Percentiles rank a stretch among this genome's conserved stretches.
Evolutionary conservation across 2,797 vertebrate genomes (phyloP).

Genomic region (Acrossocheilus fasciatus): DNA sequence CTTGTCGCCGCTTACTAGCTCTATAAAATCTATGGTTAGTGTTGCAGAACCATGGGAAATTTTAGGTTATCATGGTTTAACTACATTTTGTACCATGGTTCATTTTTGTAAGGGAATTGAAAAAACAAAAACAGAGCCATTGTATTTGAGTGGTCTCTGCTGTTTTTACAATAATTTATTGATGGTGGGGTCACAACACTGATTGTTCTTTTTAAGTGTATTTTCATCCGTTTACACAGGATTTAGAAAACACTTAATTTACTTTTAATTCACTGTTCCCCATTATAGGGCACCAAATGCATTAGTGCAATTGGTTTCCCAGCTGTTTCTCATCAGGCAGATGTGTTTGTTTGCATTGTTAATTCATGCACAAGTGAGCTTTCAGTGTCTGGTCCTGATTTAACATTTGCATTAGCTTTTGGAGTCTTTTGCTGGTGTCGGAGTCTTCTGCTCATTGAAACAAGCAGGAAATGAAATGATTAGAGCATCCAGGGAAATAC

Average conservation of each 20-base stretch:
- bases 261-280: constrained; percentile 16
- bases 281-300: constrained; percentile 15
- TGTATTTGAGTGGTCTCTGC: neutral
- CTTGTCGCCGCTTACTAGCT: neutral
- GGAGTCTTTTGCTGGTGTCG: constrained; percentile 16
- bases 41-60: neutral
- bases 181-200: neutral
- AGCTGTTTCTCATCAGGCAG: constrained; percentile 46
- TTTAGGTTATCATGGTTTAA: neutral
- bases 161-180: constrained; percentile 5
- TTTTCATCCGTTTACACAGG: neutral
- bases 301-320: constrained; percentile 31
- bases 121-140: neutral
- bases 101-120: neutral
- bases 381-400: constrained; percentile 16
- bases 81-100: neutral
- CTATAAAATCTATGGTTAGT: neutral
- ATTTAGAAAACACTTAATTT: constrained; percentile 14
- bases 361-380: constrained; percentile 27
- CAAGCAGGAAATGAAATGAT: constrained; percentile 9
- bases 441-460: constrained; percentile 9
- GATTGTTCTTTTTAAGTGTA: neutral
- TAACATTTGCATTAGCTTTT: constrained; percentile 22
- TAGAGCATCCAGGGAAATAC: neutral
- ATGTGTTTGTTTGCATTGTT: constrained; percentile 48